A percentile compares a stretch with the other conserved stretches of the same genome.
These are phyloP conservation scores for Heliconius eleuchia DNA, from an alignment of 1,140 invertebrate genomes.

Conservation along the genomic window DNA sequence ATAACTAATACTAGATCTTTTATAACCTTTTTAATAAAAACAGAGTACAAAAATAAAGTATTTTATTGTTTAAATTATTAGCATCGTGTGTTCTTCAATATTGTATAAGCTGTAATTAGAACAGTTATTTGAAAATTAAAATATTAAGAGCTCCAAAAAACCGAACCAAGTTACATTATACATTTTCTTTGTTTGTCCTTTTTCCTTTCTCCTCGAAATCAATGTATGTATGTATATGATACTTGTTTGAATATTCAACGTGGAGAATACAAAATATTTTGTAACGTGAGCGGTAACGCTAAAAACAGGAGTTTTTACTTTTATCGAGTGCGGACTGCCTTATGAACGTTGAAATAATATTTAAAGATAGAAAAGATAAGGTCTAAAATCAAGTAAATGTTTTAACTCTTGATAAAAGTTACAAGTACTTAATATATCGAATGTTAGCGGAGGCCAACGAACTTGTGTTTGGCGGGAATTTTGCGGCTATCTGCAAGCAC, in stretches of 20 bases:
- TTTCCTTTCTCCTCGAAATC: constrained; percentile 29
- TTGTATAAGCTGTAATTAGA: no score
- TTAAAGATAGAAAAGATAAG: constrained; percentile 19
- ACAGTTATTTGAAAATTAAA: no score
- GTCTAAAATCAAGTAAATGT: constrained; percentile 8
- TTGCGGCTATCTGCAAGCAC: constrained; percentile 47
- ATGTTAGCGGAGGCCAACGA: constrained; percentile 53
- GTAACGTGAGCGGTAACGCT: constrained; percentile 56
- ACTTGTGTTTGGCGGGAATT: constrained; percentile 65
- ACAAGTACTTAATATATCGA: constrained; percentile 29
- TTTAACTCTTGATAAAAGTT: constrained; percentile 28
- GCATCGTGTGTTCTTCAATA: no score
- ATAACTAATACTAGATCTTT: neutral
- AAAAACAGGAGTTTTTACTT: constrained; percentile 73
- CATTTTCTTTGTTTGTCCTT: constrained; percentile 23
- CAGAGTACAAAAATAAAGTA: no score
- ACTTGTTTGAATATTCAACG: constrained; percentile 49
- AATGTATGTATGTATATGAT: constrained; percentile 32
- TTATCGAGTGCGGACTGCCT: constrained; percentile 58
- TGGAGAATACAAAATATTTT: constrained; percentile 50
- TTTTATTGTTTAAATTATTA: no score
- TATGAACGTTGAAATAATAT: constrained; percentile 1
- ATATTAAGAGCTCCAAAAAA: neutral
- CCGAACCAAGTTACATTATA: constrained; percentile 19
- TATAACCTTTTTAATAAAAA: neutral